Percentiles rank a stretch among this genome's conserved stretches.
Conservation (phyloP, 2,113 vertebrate genomes). For the Psophia crepitans region DNA sequence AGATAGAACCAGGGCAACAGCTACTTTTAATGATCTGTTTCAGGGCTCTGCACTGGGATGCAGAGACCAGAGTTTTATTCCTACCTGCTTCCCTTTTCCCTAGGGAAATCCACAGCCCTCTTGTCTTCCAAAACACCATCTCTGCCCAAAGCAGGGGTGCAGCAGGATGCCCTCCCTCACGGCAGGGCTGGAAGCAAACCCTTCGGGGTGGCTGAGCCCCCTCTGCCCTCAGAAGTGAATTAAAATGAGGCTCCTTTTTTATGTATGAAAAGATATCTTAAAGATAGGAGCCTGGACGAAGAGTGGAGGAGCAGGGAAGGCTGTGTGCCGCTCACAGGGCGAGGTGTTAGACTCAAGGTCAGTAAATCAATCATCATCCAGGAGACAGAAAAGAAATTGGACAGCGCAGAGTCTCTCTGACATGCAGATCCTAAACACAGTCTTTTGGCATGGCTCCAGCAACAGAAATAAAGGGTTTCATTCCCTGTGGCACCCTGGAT, state of each 20-base stretch:
- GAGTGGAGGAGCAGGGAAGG: not conserved
- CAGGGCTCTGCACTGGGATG: not conserved
- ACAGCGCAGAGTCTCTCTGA: not conserved
- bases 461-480: not conserved
- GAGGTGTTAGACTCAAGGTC: not conserved
- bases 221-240: not conserved
- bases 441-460: not conserved
- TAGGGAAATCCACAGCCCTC: not conserved
- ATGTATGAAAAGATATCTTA: not conserved
- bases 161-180: not conserved
- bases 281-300: not conserved
- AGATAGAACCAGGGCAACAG: not conserved
- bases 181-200: not conserved
- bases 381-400: not conserved
- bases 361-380: not conserved
- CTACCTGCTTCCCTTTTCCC: not conserved
- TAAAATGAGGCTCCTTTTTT: not conserved
- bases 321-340: rapidly evolving
- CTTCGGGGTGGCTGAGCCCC: not conserved
- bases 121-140: not conserved
- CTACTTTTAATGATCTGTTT: not conserved
- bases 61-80: not conserved
- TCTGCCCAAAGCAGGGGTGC: not conserved
- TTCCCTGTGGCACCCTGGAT: not conserved
- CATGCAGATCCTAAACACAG: not conserved